Evolutionary conservation across 2,113 vertebrate genomes (phyloP).

Genomic region (Ptychochromis oligacanthus): DNA sequence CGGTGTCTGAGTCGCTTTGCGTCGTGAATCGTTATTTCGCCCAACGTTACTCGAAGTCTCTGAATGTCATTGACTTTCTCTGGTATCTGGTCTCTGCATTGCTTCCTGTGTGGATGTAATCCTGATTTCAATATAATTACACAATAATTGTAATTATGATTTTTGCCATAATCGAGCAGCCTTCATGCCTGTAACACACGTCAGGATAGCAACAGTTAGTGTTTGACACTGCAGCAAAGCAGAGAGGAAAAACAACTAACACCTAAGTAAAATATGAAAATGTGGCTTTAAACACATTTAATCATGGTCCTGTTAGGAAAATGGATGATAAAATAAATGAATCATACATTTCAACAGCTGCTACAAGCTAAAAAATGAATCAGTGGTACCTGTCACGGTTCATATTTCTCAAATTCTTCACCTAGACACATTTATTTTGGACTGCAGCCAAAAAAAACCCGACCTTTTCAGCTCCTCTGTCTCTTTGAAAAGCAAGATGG

Average conservation of each 20-base stretch:
- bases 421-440: constrained; percentile 2
- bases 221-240: background rate
- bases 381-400: background rate
- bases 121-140: too few relatives aligned
- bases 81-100: too few relatives aligned
- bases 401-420: background rate
- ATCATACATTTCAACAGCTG: background rate
- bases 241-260: background rate
- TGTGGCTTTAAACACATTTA: background rate
- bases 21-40: too few relatives aligned
- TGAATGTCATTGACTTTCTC: too few relatives aligned
- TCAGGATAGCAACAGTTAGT: background rate
- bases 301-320: background rate
- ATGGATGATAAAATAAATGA: background rate
- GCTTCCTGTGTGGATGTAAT: too few relatives aligned
- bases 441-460: constrained; percentile 8
- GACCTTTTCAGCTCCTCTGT: background rate
- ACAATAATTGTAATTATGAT: background rate
- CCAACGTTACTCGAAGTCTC: too few relatives aligned
- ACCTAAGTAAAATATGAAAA: background rate
- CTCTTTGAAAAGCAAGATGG: background rate
- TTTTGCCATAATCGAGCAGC: background rate
- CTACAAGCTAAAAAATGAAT: background rate
- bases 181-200: background rate
- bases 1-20: too few relatives aligned